Evolutionary conservation across 1,140 invertebrate genomes (phyloP).

Genomic region (Asbolus verrucosus): DNA sequence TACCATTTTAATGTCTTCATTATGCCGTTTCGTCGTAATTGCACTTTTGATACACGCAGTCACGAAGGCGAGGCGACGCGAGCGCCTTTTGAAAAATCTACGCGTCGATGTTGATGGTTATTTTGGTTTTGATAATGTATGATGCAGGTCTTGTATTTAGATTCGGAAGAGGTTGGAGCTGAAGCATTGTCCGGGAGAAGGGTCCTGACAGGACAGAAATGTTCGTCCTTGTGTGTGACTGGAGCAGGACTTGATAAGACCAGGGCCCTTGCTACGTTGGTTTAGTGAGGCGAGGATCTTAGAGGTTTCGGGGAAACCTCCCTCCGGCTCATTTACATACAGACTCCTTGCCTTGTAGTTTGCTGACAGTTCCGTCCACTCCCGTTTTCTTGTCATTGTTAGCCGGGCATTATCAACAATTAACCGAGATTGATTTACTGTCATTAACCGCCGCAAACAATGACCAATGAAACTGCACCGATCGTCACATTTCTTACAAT

Average conservation of each 20-base stretch:
- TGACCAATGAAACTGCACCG: not conserved
- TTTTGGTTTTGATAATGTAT: slow-evolving; percentile 38
- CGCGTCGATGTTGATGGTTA: too few species aligned
- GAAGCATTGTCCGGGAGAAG: slow-evolving; percentile 41
- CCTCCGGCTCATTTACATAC: slow-evolving; percentile 45
- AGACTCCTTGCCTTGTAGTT: slow-evolving; percentile 39
- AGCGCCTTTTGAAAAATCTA: too few species aligned
- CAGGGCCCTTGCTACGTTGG: slow-evolving; percentile 37
- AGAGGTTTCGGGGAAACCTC: slow-evolving; percentile 38
- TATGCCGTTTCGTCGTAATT: slow-evolving; percentile 51
- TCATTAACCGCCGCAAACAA: slow-evolving; percentile 28
- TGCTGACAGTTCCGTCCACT: slow-evolving; percentile 42
- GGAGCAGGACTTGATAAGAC: slow-evolving; percentile 44
- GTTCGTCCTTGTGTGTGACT: slow-evolving; percentile 45
- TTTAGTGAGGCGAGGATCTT: slow-evolving; percentile 40
- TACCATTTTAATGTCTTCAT: slow-evolving; percentile 56
- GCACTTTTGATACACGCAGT: slow-evolving; percentile 20
- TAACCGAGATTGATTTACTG: slow-evolving; percentile 43
- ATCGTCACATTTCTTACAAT: slow-evolving; percentile 1
- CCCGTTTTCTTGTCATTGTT: slow-evolving; percentile 46
- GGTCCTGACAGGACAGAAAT: slow-evolving; percentile 44
- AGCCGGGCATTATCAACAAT: slow-evolving; percentile 45
- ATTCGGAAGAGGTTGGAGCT: slow-evolving; percentile 39
- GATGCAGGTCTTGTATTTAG: slow-evolving; percentile 37
- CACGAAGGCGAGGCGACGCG: slow-evolving; percentile 2